Percentiles rank a stretch among this genome's conserved stretches.
Conservation (phyloP, 2,888 invertebrate species). For the Dryomyza anilis region DNA sequence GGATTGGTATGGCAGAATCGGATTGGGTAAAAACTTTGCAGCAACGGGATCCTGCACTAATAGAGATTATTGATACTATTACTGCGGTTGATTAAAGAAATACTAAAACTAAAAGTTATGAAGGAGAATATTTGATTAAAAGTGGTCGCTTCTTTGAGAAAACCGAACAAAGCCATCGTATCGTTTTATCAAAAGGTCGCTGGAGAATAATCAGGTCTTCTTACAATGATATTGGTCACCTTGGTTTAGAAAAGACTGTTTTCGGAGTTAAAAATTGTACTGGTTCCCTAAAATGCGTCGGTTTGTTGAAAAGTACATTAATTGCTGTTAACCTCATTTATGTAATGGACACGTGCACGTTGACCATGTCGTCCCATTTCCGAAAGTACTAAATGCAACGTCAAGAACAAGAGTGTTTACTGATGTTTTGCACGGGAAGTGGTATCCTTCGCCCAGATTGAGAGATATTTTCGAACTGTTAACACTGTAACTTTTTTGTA, state of each 20-base stretch:
- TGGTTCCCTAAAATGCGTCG: not conserved
- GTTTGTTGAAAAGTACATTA: not conserved
- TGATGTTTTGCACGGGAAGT: no score
- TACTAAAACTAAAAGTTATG: not conserved
- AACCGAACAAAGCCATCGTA: not conserved
- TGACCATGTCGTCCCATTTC: conserved; percentile 25
- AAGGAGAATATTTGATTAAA: not conserved
- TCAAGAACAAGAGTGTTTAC: no score
- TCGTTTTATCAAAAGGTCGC: not conserved
- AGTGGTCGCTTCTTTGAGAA: not conserved
- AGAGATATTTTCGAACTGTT: no score
- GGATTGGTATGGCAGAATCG: not conserved
- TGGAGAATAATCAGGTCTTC: not conserved
- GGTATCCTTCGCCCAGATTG: no score
- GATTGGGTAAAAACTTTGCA: not conserved
- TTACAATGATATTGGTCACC: not conserved
- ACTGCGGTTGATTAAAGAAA: not conserved
- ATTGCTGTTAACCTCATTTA: not conserved
- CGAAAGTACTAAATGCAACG: not conserved
- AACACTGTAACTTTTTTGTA: no score
- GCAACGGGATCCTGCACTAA: not conserved
- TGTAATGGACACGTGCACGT: no score
- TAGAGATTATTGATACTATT: not conserved
- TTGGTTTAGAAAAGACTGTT: not conserved
- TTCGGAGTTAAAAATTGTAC: not conserved